phyloP scores from a whole-genome alignment of 2,113 vertebrate genomes.

The Boulengeromyrus knoepffleri region DNA sequence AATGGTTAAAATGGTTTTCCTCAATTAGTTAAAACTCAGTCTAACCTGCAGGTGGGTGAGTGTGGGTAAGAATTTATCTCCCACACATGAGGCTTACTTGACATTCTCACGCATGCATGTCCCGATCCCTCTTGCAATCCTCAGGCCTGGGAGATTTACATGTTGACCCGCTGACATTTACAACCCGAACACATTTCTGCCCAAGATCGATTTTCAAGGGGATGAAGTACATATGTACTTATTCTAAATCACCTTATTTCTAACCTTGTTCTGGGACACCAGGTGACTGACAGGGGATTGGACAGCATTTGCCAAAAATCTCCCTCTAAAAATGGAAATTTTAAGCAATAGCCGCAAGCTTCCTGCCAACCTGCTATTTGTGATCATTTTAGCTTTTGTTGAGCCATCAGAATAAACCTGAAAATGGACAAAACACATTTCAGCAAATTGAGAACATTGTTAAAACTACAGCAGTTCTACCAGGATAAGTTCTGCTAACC shows the following conservation, averaged over 20 bases:
- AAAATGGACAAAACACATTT: not conserved
- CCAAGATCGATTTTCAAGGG: not conserved
- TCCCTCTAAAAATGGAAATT: not conserved
- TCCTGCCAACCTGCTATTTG: not conserved
- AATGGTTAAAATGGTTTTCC: not conserved
- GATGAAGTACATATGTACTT: not conserved
- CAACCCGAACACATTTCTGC: not conserved
- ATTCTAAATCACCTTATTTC: not conserved
- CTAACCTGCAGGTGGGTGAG: not conserved
- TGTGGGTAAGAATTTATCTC: not conserved
- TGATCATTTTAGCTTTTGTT: not conserved
- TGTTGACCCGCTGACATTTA: constrained; percentile 20
- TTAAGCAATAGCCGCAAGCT: not conserved
- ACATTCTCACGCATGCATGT: constrained; percentile 17
- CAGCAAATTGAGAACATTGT: not conserved
- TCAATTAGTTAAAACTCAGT: not conserved
- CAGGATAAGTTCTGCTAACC: not conserved
- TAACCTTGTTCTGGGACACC: not conserved
- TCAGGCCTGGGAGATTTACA: constrained; percentile 6
- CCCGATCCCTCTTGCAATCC: not conserved
- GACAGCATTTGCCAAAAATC: not conserved
- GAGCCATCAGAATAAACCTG: not conserved
- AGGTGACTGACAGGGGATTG: not conserved
- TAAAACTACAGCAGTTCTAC: not conserved
- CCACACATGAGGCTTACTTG: not conserved